Conservation (phyloP, 2,113 vertebrate genomes). For the Fulmarus glacialis region DNA sequence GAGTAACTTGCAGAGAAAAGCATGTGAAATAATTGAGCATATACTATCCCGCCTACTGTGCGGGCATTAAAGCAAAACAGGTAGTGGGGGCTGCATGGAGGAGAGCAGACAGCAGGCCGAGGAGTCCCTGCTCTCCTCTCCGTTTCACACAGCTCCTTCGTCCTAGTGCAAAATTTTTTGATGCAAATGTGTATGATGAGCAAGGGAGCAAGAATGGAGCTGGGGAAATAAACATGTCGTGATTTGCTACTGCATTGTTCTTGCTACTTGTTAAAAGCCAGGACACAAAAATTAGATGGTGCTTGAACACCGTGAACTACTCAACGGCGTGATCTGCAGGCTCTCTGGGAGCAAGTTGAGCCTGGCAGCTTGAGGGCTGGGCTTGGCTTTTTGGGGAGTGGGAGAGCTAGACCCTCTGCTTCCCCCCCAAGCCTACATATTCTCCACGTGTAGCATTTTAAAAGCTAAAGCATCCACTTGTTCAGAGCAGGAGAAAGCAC, state of each 20-base stretch:
- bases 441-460: neutral
- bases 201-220: neutral
- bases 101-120: fast-evolving
- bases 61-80: neutral
- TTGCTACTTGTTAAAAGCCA: neutral
- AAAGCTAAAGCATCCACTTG: neutral
- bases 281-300: neutral
- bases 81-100: neutral
- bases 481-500: neutral
- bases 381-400: fast-evolving
- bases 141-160: fast-evolving
- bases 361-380: neutral
- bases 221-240: neutral
- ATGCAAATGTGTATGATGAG: neutral
- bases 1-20: neutral
- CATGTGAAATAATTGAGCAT: neutral
- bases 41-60: neutral
- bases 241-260: neutral
- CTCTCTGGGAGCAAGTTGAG: neutral
- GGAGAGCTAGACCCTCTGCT: neutral
- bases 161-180: neutral
- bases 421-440: neutral
- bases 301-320: neutral
- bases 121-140: neutral
- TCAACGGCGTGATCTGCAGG: fast-evolving